Evolutionary conservation across 2,888 invertebrate species (phyloP).

Genomic region (Villa cingulata): DNA sequence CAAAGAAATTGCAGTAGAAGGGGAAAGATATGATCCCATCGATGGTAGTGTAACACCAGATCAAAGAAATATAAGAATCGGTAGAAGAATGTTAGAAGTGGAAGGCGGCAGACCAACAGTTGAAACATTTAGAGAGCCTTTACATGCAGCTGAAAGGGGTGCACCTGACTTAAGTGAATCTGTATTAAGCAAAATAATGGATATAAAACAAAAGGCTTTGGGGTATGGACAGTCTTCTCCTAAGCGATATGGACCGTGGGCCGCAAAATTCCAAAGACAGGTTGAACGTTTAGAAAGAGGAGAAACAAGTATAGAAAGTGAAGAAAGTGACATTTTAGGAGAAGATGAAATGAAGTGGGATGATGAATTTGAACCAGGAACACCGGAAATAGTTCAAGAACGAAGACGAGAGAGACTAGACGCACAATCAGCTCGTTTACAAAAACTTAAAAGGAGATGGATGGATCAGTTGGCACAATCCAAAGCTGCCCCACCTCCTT

Average conservation of each 20-base stretch:
- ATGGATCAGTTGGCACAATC: background rate
- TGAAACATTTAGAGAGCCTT: conserved; percentile 7
- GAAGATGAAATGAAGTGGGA: conserved; percentile 9
- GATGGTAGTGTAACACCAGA: background rate
- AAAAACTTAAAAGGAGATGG: background rate
- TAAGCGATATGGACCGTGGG: conserved; percentile 3
- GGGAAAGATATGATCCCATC: background rate
- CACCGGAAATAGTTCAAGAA: conserved; percentile 1
- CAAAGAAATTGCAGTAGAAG: conserved; percentile 10
- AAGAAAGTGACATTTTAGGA: conserved; percentile 2
- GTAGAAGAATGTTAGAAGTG: conserved; percentile 4
- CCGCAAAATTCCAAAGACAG: conserved; percentile 6
- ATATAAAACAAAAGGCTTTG: conserved; percentile 4
- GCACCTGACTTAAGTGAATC: conserved; percentile 6
- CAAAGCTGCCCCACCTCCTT: background rate
- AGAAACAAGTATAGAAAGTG: conserved; percentile 6
- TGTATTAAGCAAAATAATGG: conserved; percentile 4
- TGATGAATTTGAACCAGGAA: conserved; percentile 6
- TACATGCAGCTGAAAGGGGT: background rate
- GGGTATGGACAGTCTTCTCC: background rate
- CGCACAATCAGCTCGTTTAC: background rate
- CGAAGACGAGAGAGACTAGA: conserved; percentile 4
- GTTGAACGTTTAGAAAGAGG: conserved; percentile 11
- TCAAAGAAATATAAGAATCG: background rate
- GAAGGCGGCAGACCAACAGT: conserved; percentile 6